A percentile compares a stretch with the other conserved stretches of the same genome.
phyloP scores from a whole-genome alignment of 2,113 vertebrate genomes.

The Pardalotus punctatus region DNA sequence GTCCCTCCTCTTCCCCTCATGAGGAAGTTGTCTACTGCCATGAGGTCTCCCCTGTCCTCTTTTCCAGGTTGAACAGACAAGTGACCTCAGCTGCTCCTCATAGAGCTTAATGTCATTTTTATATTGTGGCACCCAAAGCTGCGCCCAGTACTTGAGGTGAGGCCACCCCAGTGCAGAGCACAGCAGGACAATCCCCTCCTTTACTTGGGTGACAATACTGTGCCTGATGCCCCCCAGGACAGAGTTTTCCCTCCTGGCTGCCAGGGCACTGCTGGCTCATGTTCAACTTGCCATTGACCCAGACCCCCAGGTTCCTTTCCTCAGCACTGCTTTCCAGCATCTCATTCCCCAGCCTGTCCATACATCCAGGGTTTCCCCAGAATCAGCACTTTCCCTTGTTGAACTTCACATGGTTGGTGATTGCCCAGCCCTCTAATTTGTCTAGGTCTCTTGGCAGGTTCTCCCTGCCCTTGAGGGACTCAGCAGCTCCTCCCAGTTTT shows the following conservation, averaged over 20 bases:
- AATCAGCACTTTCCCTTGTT: background rate
- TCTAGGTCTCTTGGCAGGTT: fast-evolving
- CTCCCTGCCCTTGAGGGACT: fast-evolving
- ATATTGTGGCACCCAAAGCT: fast-evolving
- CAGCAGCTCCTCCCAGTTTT: background rate
- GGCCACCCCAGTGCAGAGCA: background rate
- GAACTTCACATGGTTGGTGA: background rate
- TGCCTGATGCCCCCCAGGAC: background rate
- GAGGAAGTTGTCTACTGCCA: background rate
- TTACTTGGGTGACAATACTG: fast-evolving
- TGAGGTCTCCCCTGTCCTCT: background rate
- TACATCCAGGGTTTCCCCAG: background rate
- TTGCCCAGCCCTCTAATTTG: background rate
- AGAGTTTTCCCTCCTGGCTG: background rate
- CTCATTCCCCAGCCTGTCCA: fast-evolving
- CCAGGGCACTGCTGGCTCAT: background rate
- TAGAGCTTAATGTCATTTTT: background rate
- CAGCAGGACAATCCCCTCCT: background rate
- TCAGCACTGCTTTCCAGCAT: fast-evolving
- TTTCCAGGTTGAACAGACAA: background rate
- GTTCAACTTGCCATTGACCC: fast-evolving
- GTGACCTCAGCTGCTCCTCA: fast-evolving
- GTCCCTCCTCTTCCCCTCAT: background rate
- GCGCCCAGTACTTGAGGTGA: fast-evolving
- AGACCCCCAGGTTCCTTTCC: fast-evolving